Evolutionary conservation across 2,113 vertebrate genomes (phyloP), one percentile per base, ranked within the genome.

Genomic region (Percopsis transmontana): DNA sequence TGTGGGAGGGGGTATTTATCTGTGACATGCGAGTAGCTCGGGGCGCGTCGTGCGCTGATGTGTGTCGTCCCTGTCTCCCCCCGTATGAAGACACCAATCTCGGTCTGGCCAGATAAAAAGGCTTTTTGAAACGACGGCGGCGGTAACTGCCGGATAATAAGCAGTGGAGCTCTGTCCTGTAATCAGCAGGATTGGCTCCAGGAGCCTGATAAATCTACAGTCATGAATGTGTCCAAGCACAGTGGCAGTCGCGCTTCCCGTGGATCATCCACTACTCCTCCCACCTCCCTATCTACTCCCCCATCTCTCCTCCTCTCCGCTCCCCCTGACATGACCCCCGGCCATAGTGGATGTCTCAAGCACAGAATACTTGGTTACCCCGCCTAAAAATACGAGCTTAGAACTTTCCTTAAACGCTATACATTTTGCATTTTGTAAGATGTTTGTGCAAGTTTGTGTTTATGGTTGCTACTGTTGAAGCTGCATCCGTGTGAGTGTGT

Each of bases 311-410:
- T 58, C 13, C 62, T 62, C 69, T 66, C 55, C 67, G 62, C 48
- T 58, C 77, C 54, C 20, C 60, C 69, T 11, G 39, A 40, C 19
- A 70, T 62, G 40, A 63, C 60, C 42, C 44, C 27, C 50, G 12
- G 38, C 3, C 66, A 68, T 76, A 75, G 84, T 24, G 66, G 81
- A 83, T 68, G 62, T 80, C 77, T 83, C 48, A 80, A 78, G 56
- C 69, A 74, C 53, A 68, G 63, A 23, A 48, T 68, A 33, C 60
- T 7, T 76, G 54, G 74, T 85, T 61, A 78, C 70, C 39, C 52
- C 54, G 59, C 59, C 69, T 84, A 68, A 78, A 86, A 84, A 86
- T 78, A 72, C 44, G 60, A 72, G 59, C 73, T 70, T 56, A 67
- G 68, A 33, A 33, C 27, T 20, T 42, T 70, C 33, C 51, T n/a